Conservation (phyloP, 2,888 invertebrate genomes). For the Scaptomyza caliginosa region DNA sequence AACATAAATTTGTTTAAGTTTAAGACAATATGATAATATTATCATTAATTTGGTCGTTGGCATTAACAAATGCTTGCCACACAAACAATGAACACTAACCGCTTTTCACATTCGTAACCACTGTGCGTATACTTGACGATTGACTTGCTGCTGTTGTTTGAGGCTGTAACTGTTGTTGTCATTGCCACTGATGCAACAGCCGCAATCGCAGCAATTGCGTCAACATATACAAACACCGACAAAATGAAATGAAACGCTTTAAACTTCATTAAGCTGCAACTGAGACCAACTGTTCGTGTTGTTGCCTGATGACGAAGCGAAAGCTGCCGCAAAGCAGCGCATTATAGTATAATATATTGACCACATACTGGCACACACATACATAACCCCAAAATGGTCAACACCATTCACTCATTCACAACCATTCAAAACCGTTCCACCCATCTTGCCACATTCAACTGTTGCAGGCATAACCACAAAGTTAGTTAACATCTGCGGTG, state of each 20-base stretch:
- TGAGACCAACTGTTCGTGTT: conserved; percentile 56
- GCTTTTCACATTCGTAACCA: conserved; percentile 12
- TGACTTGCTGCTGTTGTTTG: conserved; percentile 62
- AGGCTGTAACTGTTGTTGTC: conserved; percentile 30
- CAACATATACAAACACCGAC: conserved; percentile 16
- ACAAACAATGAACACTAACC: too few species aligned
- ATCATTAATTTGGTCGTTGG: too few species aligned
- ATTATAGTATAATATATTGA: conserved; percentile 58
- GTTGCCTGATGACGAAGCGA: conserved; percentile 59
- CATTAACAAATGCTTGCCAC: too few species aligned
- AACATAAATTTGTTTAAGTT: too few species aligned
- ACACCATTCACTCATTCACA: not conserved
- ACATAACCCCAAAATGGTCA: conserved; percentile 4
- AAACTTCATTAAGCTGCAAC: conserved; percentile 38
- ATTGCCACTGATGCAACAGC: conserved; percentile 34
- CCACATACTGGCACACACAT: conserved; percentile 21
- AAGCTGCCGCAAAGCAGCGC: conserved; percentile 60
- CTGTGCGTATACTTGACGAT: conserved; percentile 43
- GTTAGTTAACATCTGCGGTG: conserved; percentile 76
- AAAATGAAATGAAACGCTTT: conserved; percentile 40
- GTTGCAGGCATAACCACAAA: conserved; percentile 72
- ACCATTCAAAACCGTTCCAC: not conserved
- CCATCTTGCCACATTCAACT: conserved; percentile 43
- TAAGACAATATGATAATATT: too few species aligned
- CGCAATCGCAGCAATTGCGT: conserved; percentile 11